These are phyloP conservation scores for Dreissena polymorpha DNA, from an alignment of 1,140 invertebrate genomes.

Conservation along the genomic window DNA sequence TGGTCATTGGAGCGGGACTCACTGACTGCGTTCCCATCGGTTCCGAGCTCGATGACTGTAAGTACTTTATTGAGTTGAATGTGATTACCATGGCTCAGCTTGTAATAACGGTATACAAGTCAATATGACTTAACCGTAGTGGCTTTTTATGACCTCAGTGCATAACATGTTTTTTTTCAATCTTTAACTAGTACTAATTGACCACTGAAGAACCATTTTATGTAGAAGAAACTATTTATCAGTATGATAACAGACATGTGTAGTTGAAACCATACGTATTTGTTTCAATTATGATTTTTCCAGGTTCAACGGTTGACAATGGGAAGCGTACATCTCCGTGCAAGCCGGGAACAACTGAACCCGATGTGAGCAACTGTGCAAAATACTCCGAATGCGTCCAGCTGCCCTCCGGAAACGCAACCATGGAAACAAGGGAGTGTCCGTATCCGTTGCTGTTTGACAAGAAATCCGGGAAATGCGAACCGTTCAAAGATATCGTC, in stretches of 20 bases:
- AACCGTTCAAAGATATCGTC: slow-evolving; percentile 33
- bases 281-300: too few relatives aligned
- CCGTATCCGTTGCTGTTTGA: slow-evolving; percentile 40
- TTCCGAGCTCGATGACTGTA: slow-evolving; percentile 39
- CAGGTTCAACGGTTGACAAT: too few relatives aligned
- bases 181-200: too few relatives aligned
- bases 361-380: slow-evolving; percentile 35
- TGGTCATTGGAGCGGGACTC: slow-evolving; percentile 25
- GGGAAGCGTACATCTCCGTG: background rate
- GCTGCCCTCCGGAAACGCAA: slow-evolving; percentile 19
- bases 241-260: too few relatives aligned
- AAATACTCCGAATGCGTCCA: slow-evolving; percentile 33
- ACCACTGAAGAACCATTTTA: too few relatives aligned
- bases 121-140: too few relatives aligned
- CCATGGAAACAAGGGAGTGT: slow-evolving; percentile 24
- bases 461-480: slow-evolving; percentile 36
- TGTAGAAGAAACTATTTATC: too few relatives aligned
- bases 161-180: too few relatives aligned
- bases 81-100: background rate
- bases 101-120: background rate
- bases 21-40: slow-evolving; percentile 29
- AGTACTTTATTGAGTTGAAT: slow-evolving; percentile 6
- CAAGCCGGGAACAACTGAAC: slow-evolving; percentile 28
- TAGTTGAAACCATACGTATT: too few relatives aligned
- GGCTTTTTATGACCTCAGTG: too few relatives aligned